Evolutionary conservation across 2,888 invertebrate genomes (phyloP), one percentile per base, ranked within the genome.

Genomic region (Trisateles emortualis): DNA sequence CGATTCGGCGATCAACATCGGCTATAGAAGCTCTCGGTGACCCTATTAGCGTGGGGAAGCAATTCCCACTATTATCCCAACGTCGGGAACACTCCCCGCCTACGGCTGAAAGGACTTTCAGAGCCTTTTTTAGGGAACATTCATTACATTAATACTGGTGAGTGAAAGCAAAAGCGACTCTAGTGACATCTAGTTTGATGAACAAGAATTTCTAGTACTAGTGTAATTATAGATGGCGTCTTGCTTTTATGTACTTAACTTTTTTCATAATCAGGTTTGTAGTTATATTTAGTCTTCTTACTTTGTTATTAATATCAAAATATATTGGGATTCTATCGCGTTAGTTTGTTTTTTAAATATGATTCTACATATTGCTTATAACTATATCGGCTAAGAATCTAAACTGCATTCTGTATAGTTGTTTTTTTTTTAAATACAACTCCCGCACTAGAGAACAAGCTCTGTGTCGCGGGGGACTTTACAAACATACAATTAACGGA

Each of bases 41-140:
- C 85, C 85, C 83, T 82, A 84, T 86, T 79, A 76, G 69, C 46
- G 63, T 58, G 52, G 63, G 64, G 40, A 63, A 59, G 65, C 53
- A 48, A 74, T 75, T 64, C 60, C 74, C 74, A 74, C 79, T 74
- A 75, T 78, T 78, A 77, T 76, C 76, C 79, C 71, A 58, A 61
- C 63, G 73, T 76, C 79, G 66, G 62, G 62, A 59, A 53, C 78
- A 78, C 57, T 48, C 53, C 35, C 38, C 36, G 62, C 61, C 64
- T 47, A 48, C 49, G 52, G 64, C 59, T 64, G 50, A 65, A 64
- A 58, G 63, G 59, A 59, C 52, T 45, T 39, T 41, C 52, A 22
- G 32, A 19, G 48, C 22, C 57, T 52, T 64, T 67, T 53, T 58
- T 47, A 52, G 42, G 36, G 42, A 11, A 47, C 50, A 63, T 56